Base-by-base conservation (phyloP, 2,888 invertebrate genomes). In the Orthonychiurus folsomi region DNA sequence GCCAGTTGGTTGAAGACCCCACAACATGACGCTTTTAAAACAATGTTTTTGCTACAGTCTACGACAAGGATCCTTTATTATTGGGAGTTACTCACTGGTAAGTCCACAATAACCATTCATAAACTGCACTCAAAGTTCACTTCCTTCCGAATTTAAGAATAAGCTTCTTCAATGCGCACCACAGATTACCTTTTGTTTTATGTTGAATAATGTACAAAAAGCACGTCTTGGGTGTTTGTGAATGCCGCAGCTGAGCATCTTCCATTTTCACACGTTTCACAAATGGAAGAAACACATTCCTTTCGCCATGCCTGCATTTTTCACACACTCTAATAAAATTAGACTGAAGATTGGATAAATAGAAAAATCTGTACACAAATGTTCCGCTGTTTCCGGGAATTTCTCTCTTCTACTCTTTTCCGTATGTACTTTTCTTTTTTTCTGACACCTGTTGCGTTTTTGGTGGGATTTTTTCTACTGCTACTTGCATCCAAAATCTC, bases 21-120 rank as follows among this genome's bases (percentile, higher is more conserved):
- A 20, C 20, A 52, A 12, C 24, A 72, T 70, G 70, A 68, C 69
- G 52, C 48, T 70, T 21, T 52, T 72, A 53, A 70, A 68, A 59
- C 70, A 70, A 63, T 72, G 72, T 60, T 72, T 70, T 48, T 72
- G 72, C 64, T 72, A 72, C 64, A 69, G 67, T 37, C 69, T 72
- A 55, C 69, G 72, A 24, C 72, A 70, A 60, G 72, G 72, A 37
- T 72, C 72, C 25, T 72, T 70, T 62, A 68, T 72, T 59, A 72
- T 72, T 61, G 72, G 72, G 47, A 66, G 64, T 47, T 72, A 72
- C 56, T 68, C 69, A 26, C 62, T 72, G 65, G 72, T 72, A 69
- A 68, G 68, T 62, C n/a, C 48, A 48, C 48, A 15, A n/a, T n/a
- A 12, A n/a, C 48, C n/a, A 2, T 21, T 48, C 48, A 48, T n/a